Percentiles rank a stretch among this genome's conserved stretches.
Conservation (phyloP, 2,113 vertebrate species). For the Brachionichthys hirsutus region DNA sequence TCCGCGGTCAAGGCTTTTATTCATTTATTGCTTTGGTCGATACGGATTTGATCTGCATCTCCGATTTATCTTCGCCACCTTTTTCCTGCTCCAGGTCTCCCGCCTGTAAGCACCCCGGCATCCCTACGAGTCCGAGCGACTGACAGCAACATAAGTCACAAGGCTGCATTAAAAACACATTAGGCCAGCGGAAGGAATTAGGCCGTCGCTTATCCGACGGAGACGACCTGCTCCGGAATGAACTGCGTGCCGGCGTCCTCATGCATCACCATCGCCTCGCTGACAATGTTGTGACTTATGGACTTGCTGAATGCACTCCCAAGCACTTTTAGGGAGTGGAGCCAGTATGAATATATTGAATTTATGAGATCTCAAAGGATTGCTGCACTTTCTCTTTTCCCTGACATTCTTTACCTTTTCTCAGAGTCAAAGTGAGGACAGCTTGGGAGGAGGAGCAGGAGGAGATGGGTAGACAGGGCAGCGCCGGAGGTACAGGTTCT, state of each 20-base stretch:
- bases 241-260: conserved; percentile 49
- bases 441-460: background rate
- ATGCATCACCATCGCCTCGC: conserved; percentile 68
- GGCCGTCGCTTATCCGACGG: conserved; percentile 70
- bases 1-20: conserved; percentile 23
- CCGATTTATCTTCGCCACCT: conserved; percentile 70
- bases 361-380: conserved; percentile 70
- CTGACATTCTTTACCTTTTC: conserved; percentile 14
- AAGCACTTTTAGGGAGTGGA: conserved; percentile 61
- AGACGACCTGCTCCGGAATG: conserved; percentile 59
- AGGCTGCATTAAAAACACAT: conserved; percentile 82
- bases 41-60: conserved; percentile 59
- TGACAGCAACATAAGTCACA: conserved; percentile 81
- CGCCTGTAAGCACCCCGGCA: conserved; percentile 59
- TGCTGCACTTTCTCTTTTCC: conserved; percentile 23
- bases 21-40: conserved; percentile 53
- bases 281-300: conserved; percentile 77
- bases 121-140: conserved; percentile 54
- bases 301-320: conserved; percentile 69
- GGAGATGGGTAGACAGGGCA: background rate
- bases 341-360: conserved; percentile 66
- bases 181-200: conserved; percentile 77
- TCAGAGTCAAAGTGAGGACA: conserved; percentile 4
- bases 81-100: conserved; percentile 46
- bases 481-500: background rate